Percentiles rank a stretch among this genome's conserved stretches.
Conservation (phyloP, 2,888 invertebrate species). For the Chrysotoxum bicinctum region DNA sequence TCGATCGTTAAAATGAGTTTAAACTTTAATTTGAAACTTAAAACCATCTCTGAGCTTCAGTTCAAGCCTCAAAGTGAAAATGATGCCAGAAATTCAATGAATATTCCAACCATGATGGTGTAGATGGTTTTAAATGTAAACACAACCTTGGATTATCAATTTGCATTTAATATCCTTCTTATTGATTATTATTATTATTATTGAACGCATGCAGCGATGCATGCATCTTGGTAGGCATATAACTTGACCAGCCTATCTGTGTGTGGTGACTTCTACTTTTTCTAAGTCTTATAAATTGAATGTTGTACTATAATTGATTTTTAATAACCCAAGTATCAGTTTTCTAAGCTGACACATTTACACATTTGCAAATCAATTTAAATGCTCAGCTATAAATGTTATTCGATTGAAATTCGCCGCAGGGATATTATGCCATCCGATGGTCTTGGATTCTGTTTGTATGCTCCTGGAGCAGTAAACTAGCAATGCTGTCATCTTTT, state of each 20-base stretch:
- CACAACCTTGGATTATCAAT: slow-evolving; percentile 35
- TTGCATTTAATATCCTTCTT: slow-evolving; percentile 45
- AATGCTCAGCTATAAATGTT: background rate
- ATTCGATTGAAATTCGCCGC: slow-evolving; percentile 45
- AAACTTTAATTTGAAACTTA: slow-evolving; percentile 60
- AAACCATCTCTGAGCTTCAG: slow-evolving; percentile 41
- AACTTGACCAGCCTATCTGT: slow-evolving; percentile 26
- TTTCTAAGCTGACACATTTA: slow-evolving; percentile 30
- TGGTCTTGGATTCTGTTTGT: background rate
- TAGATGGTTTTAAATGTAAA: slow-evolving; percentile 8
- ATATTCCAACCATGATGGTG: background rate
- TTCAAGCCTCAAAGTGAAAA: background rate
- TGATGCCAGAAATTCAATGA: background rate
- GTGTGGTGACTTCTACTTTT: slow-evolving; percentile 6
- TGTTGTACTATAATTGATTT: slow-evolving; percentile 50
- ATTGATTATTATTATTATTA: background rate
- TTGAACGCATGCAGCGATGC: slow-evolving; percentile 12
- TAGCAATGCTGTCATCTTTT: slow-evolving; percentile 44
- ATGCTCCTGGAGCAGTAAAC: slow-evolving; percentile 11
- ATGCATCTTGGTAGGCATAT: background rate
- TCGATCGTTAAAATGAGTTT: slow-evolving; percentile 63
- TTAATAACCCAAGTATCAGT: slow-evolving; percentile 52
- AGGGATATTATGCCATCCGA: slow-evolving; percentile 50
- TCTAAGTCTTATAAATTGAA: slow-evolving; percentile 11
- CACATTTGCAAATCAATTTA: slow-evolving; percentile 36